Evolutionary conservation across 2,797 vertebrate genomes (phyloP), one percentile per base, ranked within the genome.

Genomic region (Rhynchonycteris naso): DNA sequence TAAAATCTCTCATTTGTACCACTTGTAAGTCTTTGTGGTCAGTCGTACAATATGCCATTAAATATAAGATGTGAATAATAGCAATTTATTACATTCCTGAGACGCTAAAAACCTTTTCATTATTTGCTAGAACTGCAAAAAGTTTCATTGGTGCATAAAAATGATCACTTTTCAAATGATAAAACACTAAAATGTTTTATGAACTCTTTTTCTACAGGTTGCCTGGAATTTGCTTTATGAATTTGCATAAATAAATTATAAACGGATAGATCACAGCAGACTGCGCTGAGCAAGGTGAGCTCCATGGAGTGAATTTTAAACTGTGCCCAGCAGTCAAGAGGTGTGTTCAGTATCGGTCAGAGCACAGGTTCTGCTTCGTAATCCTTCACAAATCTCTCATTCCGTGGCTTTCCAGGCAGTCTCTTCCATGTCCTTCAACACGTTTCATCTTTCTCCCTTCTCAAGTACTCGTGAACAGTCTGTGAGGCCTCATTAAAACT

Each of bases 161-260:
- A 93, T 66, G 30, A 91, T 89, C 85, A 82, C 30, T 87, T 92
- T 91, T 90, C 75, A 94, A 97, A 97, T 38, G 71, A 84, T 93
- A 85, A 95, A 94, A 92, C 80, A 74, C 69, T 24, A 76, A 93
- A 91, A 93, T 89, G 58, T 94, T 89, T 93, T 82, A 88, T 71
- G 92, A 94, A 88, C 59, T 85, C 78, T 52, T 93, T 95, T 84
- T 59, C 91, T 81, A 59, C 4, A 71, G 75, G 74, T 68, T 19
- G 76, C 61, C 65, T 2, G 13, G 85, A 35, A 88, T 85, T 95
- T 88, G 58, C 68, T 54, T 71, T 88, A 95, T 83, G 54, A 71
- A 88, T 95, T 72, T 97, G 85, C 84, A 92, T 83, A 86, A 94
- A 94, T 82, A 95, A 92, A 71, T 94, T 84, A 93, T 94, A 95